Evolutionary conservation across 1,140 invertebrate species (phyloP), one percentile per base, ranked within the genome.

Genomic region (Adelges cooleyi): DNA sequence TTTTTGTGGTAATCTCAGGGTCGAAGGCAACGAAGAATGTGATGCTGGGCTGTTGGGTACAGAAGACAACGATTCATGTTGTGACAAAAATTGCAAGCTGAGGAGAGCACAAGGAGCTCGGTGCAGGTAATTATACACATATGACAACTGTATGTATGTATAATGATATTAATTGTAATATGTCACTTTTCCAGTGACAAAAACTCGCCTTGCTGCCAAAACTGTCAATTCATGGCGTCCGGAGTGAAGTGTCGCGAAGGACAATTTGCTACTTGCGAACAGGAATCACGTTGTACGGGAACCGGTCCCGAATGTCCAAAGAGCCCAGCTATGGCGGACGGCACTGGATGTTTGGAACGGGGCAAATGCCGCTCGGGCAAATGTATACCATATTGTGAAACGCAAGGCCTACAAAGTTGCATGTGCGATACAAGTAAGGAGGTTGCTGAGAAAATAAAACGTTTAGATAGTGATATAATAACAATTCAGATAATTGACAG

Each of bases 11-110:
- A 96, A 96, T 78, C 78, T 92, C 50, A 80, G 91, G 18, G 92
- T 95, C 1, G 92, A 95, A 76, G 90, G 90, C 17, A 90, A 92
- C 68, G 92, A 96, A 75, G 90, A 96, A 77, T 95, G 92, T 73
- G 92, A 95, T 74, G 92, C 90, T 17, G 92, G 92, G 8, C 77
- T 94, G n/a, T 77, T 93, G 8, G 91, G 90, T 27, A 91, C 90
- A 0, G 90, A 94, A 75, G 90, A 93, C 71, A 90, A 89, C 72
- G 92, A 95, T 72, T 80, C 83, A 18, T 95, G 92, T 73, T 95
- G 92, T 73, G 89, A 93, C 72, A 92, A 92, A 76, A 87, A 92
- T 73, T 96, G 92, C 73, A 90, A 90, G 75, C 74, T 96, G 15
- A 80, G 90, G 42, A 79, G 84, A 67, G 83, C 79, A 71, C 82